Base-by-base conservation (phyloP, 2,797 vertebrate genomes). In the Galago senegalensis region DNA sequence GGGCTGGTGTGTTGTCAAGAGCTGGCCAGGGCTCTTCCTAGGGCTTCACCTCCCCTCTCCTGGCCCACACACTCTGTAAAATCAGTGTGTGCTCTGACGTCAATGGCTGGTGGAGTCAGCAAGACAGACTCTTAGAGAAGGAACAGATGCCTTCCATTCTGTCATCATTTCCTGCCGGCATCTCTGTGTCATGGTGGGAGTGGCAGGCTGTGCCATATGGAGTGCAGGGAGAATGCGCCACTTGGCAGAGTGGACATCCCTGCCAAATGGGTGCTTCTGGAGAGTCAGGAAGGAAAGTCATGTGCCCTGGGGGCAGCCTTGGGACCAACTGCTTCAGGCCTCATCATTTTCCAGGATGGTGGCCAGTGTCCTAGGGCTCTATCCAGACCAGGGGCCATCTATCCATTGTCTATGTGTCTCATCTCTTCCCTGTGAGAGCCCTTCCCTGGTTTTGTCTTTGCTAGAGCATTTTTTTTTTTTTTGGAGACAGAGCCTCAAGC, bases 1-100 rank as follows among this genome's bases (percentile, higher is more conserved):
- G 79, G 56, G 23, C 1, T 0, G 76, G 49, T 87, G 88, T 7
- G 43, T 53, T 97, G 96, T 96, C 93, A 95, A 46, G 93, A 96
- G 0, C 67, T 18, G 88, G 91, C 82, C 94, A 70, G 92, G 80
- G 94, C 93, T 70, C 97, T 95, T 94, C 82, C 86, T 31, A 17
- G 87, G 93, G 53, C 91, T n/a, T 61, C 7, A 53, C 82, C 56
- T 49, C 65, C 34, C 53, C 65, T 12, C 79, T 49, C 29, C 31
- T 11, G 9, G 82, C 58, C 21, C 75, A 37, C 29, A 29, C 1
- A 12, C 73, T 70, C 56, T 37, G 40, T 29, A 40, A n/a, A 53
- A 60, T 53, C 49, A 12, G n/a, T 10, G 10, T 60, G 73, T 76
- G 77, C 7, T 25, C 79, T 81, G 79, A 61, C 14, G 23, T 34